These are phyloP conservation scores for Sebastes hopkinsi DNA, from an alignment of 2,797 vertebrate species.

Conservation along the genomic window DNA sequence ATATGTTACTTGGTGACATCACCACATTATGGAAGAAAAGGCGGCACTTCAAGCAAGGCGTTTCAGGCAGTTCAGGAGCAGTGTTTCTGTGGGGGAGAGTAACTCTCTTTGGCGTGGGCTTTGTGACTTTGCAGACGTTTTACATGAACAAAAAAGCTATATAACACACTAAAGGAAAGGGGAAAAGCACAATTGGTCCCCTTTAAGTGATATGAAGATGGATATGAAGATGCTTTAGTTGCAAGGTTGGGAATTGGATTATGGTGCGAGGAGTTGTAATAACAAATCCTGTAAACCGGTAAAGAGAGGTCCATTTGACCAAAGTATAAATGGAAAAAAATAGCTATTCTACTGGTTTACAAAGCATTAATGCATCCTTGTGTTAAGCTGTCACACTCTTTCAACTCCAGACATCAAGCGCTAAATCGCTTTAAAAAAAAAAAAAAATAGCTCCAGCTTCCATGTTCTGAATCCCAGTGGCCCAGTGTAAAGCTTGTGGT, in stretches of 20 bases:
- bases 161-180: no score
- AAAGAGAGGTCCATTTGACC: not conserved
- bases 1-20: no score
- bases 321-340: constrained; percentile 22
- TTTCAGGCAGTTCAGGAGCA: no score
- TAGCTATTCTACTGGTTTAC: constrained; percentile 1
- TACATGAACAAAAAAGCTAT: no score
- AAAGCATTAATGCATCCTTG: constrained; percentile 27
- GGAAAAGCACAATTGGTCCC: no score
- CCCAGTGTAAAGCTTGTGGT: constrained; percentile 50
- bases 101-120: no score
- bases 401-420: constrained; percentile 23
- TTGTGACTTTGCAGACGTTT: no score
- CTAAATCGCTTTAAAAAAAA: constrained; percentile 38
- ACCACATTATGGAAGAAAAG: no score
- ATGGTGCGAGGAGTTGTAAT: not conserved
- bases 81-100: no score
- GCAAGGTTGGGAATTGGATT: not conserved
- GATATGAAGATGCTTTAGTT: not conserved
- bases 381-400: constrained; percentile 32
- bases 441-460: constrained; percentile 28
- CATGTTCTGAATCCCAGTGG: constrained; percentile 52
- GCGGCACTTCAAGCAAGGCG: no score
- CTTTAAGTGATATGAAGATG: not conserved
- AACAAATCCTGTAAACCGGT: not conserved